Evolutionary conservation across 2,888 invertebrate genomes (phyloP), one percentile per base, ranked within the genome.

Genomic region (Aleiodes alternator): DNA sequence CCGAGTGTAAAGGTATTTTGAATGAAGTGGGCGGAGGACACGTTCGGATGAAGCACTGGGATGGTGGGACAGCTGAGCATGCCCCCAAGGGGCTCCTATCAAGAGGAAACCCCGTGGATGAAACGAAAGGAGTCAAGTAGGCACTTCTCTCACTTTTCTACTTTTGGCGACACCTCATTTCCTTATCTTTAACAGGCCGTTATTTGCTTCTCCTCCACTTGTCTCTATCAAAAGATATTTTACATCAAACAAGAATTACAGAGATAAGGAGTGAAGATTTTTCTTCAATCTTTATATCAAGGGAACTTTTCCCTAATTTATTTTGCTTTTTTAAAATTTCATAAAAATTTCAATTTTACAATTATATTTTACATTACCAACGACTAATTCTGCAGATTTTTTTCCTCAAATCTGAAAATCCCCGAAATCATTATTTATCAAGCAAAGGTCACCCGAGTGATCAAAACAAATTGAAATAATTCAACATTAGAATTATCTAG

Each of bases 101-200:
- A 76, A 73, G 68, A 75, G 78, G 59, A 69, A 57, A 72, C 82
- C 79, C 74, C 51, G 59, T 73, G 53, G 34, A 61, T 9, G 14
- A 64, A 74, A 72, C 76, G 59, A 61, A 73, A 57, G 57, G 75
- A 73, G 75, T 50, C 38, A 31, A 53, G 57, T 31, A 48, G 61
- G 11, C n/a, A 48, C n/a, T 56, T 38, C 64, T 71, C 56, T 57
- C 48, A 57, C 64, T 72, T 72, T 43, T 43, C 43, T 43, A 43
- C 43, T 43, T 43, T 48, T 78, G 78, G 87, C 88, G 88, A 89
- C 89, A 89, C 89, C 89, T 89, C 89, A 88, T 89, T 89, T 89
- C 88, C 89, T 89, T 89, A 89, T 89, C 89, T 88, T 87, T 88
- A 89, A 88, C 88, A 88, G 88, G 83, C 88, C 87, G 88, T 89